These are phyloP conservation scores for Lottia gigantea DNA, from an alignment of 2,888 invertebrate genomes.

Conservation along the genomic window DNA sequence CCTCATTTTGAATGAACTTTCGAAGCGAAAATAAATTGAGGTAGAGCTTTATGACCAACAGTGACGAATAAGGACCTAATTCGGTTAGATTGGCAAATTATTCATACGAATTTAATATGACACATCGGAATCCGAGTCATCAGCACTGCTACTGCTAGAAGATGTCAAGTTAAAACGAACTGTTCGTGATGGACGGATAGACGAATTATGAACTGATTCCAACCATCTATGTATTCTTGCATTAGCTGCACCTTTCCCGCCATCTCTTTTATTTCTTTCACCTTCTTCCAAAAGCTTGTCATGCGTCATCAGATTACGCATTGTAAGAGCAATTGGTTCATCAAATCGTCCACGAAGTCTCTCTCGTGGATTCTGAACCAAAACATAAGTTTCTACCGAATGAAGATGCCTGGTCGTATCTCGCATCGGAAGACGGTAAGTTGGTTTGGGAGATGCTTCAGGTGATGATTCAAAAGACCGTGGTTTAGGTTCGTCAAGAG, in stretches of 20 bases:
- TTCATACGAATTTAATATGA: neutral
- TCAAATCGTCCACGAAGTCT: neutral
- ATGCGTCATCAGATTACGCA: neutral
- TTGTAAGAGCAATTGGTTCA: neutral
- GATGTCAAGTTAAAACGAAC: neutral
- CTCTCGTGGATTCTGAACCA: neutral
- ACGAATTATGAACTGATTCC: neutral
- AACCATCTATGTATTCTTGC: neutral
- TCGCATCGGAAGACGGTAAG: neutral
- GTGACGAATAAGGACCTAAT: no score
- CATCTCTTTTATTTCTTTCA: neutral
- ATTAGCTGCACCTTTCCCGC: neutral
- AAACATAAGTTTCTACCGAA: slow-evolving; percentile 1
- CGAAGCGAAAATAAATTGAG: no score
- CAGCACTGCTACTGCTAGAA: neutral
- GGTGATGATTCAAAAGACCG: neutral
- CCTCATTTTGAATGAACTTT: no score
- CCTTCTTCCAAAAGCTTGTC: neutral
- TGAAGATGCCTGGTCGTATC: neutral
- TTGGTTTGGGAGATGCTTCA: neutral
- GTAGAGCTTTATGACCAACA: no score
- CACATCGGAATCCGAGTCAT: neutral
- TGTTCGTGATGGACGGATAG: neutral
- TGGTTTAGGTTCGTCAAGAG: neutral
- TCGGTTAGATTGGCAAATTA: no score